A percentile compares a stretch with the other conserved stretches of the same genome.
phyloP scores from a whole-genome alignment of 53 echinoderm and acorn worm genomes.

The Paracentrotus lividus region DNA sequence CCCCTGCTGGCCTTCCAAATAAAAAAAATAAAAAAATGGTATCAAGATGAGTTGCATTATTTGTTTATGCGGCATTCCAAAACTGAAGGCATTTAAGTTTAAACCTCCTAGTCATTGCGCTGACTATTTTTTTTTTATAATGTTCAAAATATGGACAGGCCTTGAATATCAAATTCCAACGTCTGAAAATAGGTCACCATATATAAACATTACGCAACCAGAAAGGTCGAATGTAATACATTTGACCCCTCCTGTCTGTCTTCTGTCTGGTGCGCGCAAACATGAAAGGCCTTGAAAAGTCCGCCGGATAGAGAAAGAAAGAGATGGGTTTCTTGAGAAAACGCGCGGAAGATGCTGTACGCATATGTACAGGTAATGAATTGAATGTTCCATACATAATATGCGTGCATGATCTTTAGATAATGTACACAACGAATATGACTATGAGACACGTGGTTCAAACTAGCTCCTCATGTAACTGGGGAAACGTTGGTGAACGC shows the following conservation, averaged over 20 bases:
- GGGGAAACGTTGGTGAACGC: neutral
- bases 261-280: neutral
- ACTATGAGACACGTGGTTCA: neutral
- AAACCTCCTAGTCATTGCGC: no score
- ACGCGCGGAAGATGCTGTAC: slow-evolving; percentile 12
- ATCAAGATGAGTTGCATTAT: no score
- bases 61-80: no score
- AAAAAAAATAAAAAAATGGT: no score
- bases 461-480: neutral
- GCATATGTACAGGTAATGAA: neutral
- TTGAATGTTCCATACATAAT: neutral
- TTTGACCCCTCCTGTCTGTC: neutral
- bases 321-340: neutral
- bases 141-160: neutral
- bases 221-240: slow-evolving; percentile 29
- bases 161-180: neutral
- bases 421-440: neutral
- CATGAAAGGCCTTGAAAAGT: slow-evolving; percentile 16
- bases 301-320: neutral
- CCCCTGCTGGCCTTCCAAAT: no score
- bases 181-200: slow-evolving; percentile 6
- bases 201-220: neutral
- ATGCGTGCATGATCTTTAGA: neutral
- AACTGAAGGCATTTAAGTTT: no score
- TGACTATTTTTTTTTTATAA: no score